Base-by-base conservation (phyloP, 2,888 invertebrate species). In the Ligdia adustata region DNA sequence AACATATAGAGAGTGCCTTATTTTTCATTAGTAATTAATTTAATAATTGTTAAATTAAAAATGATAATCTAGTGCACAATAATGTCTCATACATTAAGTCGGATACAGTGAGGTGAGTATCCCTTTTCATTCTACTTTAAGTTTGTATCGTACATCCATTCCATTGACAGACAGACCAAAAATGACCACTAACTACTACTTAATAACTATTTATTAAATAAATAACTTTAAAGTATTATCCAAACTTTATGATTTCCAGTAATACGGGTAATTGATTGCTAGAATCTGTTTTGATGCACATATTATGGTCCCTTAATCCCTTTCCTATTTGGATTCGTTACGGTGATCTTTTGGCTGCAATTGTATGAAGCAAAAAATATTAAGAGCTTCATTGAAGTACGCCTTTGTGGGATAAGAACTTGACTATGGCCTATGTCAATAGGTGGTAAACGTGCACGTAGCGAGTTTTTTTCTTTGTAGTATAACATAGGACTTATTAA, bases 1-100 rank as follows among this genome's bases (percentile, higher is more conserved):
- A n/a, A n/a, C n/a, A n/a, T n/a, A n/a, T n/a, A n/a, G n/a, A n/a
- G 9, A 18, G 47, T 40, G 47, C 47, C 40, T 41, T 41, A 47
- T 4, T 40, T 35, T 40, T 37, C 9, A 35, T 28, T 33, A 35
- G 9, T 6, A 27, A 16, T 15, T 41, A 20, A 31, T 27, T n/a
- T n/a, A n/a, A n/a, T n/a, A n/a, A n/a, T n/a, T n/a, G n/a, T n/a
- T n/a, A n/a, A n/a, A n/a, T n/a, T n/a, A n/a, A n/a, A n/a, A n/a
- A n/a, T n/a, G n/a, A n/a, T n/a, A n/a, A n/a, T n/a, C n/a, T n/a
- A n/a, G n/a, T 34, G 12, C 9, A 9, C 9, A 20, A 26, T n/a
- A 37, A 12, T 35, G 18, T 28, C 2, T 7, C 28, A n/a, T 47
- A 9, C 24, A 13, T 34, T 18, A 35, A 43, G 32, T 24, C 16